These are phyloP conservation scores for Zhuqinia jingwanae DNA, from an alignment of 2,888 invertebrate genomes.

Conservation along the genomic window DNA sequence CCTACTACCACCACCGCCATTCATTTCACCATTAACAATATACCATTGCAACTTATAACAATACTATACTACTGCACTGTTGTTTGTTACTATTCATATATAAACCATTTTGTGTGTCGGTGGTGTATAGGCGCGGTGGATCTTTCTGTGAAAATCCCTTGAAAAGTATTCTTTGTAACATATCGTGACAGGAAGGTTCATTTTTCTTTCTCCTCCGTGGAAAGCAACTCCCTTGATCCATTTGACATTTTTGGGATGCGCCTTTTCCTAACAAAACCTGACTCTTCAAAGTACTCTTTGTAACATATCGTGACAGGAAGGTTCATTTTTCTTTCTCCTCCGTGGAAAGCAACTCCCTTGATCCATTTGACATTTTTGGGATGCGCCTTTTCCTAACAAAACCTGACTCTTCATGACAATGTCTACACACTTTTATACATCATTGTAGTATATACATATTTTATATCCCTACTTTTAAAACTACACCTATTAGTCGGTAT, in stretches of 20 bases:
- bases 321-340: slow-evolving; percentile 36
- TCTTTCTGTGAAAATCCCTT: slow-evolving; percentile 22
- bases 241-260: slow-evolving; percentile 54
- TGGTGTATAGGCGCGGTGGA: too few species aligned
- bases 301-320: neutral
- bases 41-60: neutral
- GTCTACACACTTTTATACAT: slow-evolving; percentile 14
- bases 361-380: slow-evolving; percentile 57
- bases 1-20: neutral
- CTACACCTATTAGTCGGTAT: neutral
- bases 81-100: too few species aligned
- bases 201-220: slow-evolving; percentile 24
- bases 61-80: neutral
- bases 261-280: too few species aligned
- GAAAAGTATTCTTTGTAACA: slow-evolving; percentile 29
- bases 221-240: slow-evolving; percentile 49
- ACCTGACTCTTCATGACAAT: slow-evolving; percentile 11
- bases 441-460: neutral
- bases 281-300: slow-evolving; percentile 37
- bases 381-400: too few species aligned
- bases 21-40: too few species aligned
- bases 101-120: slow-evolving; percentile 38
- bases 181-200: slow-evolving; percentile 12
- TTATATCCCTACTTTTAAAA: too few species aligned
- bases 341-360: slow-evolving; percentile 35